Conservation (phyloP, 2,888 invertebrate genomes). For the Flexamia atlantica region DNA sequence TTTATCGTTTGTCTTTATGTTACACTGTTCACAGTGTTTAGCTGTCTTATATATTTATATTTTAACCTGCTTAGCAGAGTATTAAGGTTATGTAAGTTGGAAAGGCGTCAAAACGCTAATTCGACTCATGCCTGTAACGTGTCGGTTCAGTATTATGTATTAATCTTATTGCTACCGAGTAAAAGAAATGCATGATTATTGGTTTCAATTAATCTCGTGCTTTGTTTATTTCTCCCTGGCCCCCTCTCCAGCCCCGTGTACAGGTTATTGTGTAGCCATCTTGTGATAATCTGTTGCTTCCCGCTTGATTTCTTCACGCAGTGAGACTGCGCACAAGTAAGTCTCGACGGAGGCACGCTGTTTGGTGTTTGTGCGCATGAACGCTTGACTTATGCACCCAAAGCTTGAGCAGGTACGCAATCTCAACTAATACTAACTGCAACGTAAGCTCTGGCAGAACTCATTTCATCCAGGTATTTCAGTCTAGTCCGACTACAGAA, state of each 20-base stretch:
- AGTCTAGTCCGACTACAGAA: background rate
- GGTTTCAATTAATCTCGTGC: constrained; percentile 70
- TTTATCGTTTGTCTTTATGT: constrained; percentile 52
- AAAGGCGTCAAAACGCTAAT: constrained; percentile 64
- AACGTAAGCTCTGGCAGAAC: background rate
- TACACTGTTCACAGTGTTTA: constrained; percentile 63
- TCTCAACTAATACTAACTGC: constrained; percentile 60
- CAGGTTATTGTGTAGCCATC: constrained; percentile 66
- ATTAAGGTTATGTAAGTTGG: constrained; percentile 55
- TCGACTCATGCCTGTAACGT: constrained; percentile 68
- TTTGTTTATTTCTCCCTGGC: constrained; percentile 69
- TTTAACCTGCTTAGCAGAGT: constrained; percentile 69
- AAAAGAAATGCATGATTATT: constrained; percentile 69
- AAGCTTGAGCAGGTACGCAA: constrained; percentile 59
- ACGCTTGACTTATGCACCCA: constrained; percentile 62
- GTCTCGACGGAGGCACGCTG: constrained; percentile 65
- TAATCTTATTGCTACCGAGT: constrained; percentile 70
- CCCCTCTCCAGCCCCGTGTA: constrained; percentile 68
- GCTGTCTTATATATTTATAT: constrained; percentile 64
- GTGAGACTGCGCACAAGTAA: constrained; percentile 64
- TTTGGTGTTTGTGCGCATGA: constrained; percentile 62
- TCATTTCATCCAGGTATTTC: constrained; percentile 41
- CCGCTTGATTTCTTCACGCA: constrained; percentile 65
- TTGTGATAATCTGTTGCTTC: constrained; percentile 66
- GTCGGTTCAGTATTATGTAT: constrained; percentile 70